Conservation (phyloP, 2,888 invertebrate genomes). For the Strigamia crassipes region DNA sequence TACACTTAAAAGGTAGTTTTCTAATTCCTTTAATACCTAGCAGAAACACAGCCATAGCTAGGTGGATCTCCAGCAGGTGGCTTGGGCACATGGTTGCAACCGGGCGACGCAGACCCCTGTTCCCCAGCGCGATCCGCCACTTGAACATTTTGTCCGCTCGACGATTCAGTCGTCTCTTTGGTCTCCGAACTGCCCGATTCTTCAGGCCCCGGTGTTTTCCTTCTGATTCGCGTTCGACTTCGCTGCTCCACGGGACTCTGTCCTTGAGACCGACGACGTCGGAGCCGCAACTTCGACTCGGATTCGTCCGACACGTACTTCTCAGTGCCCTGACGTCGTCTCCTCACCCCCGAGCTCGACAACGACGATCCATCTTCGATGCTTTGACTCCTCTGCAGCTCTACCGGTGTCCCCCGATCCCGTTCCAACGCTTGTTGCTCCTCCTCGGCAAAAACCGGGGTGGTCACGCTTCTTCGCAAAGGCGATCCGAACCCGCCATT, state of each 20-base stretch:
- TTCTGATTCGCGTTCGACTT: conserved; percentile 45
- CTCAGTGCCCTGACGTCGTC: conserved; percentile 72
- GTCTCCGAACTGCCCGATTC: conserved; percentile 49
- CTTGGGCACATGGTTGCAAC: conserved; percentile 48
- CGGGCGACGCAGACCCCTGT: not conserved
- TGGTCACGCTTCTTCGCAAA: conserved; percentile 48
- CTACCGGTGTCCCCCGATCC: conserved; percentile 38
- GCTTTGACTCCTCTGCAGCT: conserved; percentile 50
- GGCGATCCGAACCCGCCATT: conserved; percentile 35
- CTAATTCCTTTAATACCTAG: conserved; percentile 48
- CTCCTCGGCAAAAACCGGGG: conserved; percentile 48
- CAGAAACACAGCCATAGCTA: conserved; percentile 49
- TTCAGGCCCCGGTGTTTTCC: conserved; percentile 49
- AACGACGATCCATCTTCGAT: conserved; percentile 51
- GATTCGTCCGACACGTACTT: conserved; percentile 85
- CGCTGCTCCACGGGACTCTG: conserved; percentile 48
- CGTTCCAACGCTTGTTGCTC: conserved; percentile 45
- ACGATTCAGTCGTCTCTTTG: conserved; percentile 48
- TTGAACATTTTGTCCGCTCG: conserved; percentile 44
- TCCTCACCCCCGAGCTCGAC: conserved; percentile 70
- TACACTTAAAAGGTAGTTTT: conserved; percentile 37
- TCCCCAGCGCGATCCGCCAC: conserved; percentile 3
- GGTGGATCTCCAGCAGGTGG: conserved; percentile 50
- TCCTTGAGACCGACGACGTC: conserved; percentile 63
- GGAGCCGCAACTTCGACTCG: conserved; percentile 79